Percentiles rank a stretch among this genome's conserved stretches.
These are phyloP conservation scores for Romanogobio albipinnatus DNA, from an alignment of 2,113 vertebrate species.

Conservation along the genomic window DNA sequence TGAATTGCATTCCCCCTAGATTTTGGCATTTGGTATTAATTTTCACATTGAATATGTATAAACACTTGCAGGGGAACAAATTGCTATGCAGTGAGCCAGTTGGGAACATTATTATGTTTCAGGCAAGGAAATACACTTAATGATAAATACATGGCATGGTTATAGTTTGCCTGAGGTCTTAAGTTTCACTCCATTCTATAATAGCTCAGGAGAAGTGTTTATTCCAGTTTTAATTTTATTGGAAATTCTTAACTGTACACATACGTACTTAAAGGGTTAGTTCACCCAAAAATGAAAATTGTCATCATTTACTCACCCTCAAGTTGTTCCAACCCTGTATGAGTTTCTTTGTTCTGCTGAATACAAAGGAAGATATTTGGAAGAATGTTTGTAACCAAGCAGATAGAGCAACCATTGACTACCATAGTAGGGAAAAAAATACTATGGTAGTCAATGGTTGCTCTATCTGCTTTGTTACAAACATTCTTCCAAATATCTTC, in stretches of 20 bases:
- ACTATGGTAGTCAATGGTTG: no score
- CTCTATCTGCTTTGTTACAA: no score
- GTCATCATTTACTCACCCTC: no score
- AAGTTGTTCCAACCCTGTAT: no score
- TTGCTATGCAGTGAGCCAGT: constrained; percentile 40
- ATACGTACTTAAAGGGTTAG: background rate
- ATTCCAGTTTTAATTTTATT: background rate
- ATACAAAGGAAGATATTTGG: no score
- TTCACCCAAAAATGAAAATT: no score
- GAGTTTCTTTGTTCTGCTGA: no score
- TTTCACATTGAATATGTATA: constrained; percentile 55
- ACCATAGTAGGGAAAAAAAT: no score
- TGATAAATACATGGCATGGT: constrained; percentile 28
- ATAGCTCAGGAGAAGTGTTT: background rate
- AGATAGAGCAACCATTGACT: no score
- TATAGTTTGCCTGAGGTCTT: constrained; percentile 27
- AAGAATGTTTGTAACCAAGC: no score
- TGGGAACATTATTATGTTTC: constrained; percentile 38
- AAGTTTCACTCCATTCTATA: background rate
- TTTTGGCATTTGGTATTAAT: constrained; percentile 50
- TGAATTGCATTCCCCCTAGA: constrained; percentile 37
- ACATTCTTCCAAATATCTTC: no score
- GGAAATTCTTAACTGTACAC: background rate
- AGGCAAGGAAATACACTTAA: constrained; percentile 21
- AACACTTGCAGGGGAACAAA: constrained; percentile 43